A percentile compares a stretch with the other conserved stretches of the same genome.
Conservation (phyloP, 2,113 vertebrate genomes). For the Triplophysa rosa region DNA sequence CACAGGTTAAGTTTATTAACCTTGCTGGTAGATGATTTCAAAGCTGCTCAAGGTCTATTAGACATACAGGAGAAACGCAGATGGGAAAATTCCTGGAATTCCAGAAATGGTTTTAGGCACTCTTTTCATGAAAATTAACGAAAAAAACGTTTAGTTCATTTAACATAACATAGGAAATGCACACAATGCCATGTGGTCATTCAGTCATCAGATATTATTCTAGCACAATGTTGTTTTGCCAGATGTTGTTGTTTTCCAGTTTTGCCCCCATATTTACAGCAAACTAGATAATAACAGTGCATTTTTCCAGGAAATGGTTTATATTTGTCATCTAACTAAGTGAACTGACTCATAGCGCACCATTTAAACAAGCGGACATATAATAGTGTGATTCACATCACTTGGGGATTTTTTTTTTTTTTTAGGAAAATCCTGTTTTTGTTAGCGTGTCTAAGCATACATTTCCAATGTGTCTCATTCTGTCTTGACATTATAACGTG, state of each 20-base stretch:
- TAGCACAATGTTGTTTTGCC: constrained; percentile 37
- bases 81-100: constrained; percentile 70
- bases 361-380: constrained; percentile 16
- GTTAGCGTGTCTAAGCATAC: constrained; percentile 7
- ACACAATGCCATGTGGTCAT: constrained; percentile 5
- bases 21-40: constrained; percentile 75
- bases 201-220: constrained; percentile 38
- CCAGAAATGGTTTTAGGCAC: constrained; percentile 58
- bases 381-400: constrained; percentile 10
- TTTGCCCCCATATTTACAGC: constrained; percentile 44
- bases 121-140: constrained; percentile 56
- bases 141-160: constrained; percentile 18
- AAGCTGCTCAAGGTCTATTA: constrained; percentile 66
- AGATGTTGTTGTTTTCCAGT: constrained; percentile 31
- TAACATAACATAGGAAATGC: constrained; percentile 25
- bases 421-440: background rate
- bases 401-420: background rate
- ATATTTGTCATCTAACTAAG: constrained; percentile 50
- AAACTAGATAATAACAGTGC: constrained; percentile 26
- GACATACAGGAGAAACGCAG: constrained; percentile 51
- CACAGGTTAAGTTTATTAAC: constrained; percentile 67
- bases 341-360: constrained; percentile 42
- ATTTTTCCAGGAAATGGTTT: constrained; percentile 63
- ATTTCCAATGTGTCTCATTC: background rate
- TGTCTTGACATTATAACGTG: background rate